These are phyloP conservation scores for Synergus gifuensis DNA, from an alignment of 2,888 invertebrate genomes.

Conservation along the genomic window DNA sequence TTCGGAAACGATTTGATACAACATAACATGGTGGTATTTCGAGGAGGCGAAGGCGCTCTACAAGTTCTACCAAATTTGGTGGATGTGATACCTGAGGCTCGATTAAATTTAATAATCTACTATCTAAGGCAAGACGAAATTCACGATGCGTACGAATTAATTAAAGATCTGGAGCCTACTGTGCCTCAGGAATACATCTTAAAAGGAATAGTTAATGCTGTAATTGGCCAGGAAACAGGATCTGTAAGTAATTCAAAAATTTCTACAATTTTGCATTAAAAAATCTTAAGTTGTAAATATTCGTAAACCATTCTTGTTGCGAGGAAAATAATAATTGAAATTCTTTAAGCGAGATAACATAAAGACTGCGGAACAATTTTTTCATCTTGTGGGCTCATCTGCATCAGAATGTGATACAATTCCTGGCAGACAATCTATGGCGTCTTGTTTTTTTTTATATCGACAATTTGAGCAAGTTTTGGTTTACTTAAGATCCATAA, in stretches of 20 bases:
- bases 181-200: constrained; percentile 97
- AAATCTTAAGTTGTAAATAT: not conserved
- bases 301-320: not conserved
- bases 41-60: constrained; percentile 95
- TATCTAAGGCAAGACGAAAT: constrained; percentile 93
- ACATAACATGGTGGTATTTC: constrained; percentile 97
- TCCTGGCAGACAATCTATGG: constrained; percentile 98
- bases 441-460: constrained; percentile 96
- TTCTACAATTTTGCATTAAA: not conserved
- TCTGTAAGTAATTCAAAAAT: constrained; percentile 82
- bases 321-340: constrained; percentile 42
- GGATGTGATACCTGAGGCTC: constrained; percentile 97
- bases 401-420: constrained; percentile 99
- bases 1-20: constrained; percentile 95
- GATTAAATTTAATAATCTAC: constrained; percentile 97
- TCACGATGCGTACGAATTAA: constrained; percentile 90
- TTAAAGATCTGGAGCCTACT: constrained; percentile 95
- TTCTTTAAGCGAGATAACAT: constrained; percentile 91
- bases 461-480: constrained; percentile 97
- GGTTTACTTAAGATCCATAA: constrained; percentile 97
- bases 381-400: constrained; percentile 97
- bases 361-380: constrained; percentile 97
- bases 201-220: constrained; percentile 96
- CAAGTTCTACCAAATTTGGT: constrained; percentile 94
- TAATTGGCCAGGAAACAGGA: constrained; percentile 93